Conservation (phyloP, 2,113 vertebrate genomes). For the Oncorhynchus masou region DNA sequence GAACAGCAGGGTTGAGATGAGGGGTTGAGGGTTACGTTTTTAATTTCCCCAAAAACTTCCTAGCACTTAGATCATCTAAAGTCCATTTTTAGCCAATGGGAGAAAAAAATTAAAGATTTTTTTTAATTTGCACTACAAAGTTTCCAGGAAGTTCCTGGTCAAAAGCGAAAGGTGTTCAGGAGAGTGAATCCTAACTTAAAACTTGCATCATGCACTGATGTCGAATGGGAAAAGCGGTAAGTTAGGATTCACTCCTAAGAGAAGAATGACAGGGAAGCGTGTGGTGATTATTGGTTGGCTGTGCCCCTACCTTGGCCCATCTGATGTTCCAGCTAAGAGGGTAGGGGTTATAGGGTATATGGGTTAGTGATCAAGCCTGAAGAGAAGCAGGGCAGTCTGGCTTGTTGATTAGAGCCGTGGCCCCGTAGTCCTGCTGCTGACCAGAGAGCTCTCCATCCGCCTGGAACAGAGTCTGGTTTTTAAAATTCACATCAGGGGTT, state of each 20-base stretch:
- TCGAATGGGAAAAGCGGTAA: too few relatives aligned
- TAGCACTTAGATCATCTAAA: too few relatives aligned
- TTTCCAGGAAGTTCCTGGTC: background rate
- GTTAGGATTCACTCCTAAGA: background rate
- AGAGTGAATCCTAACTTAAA: too few relatives aligned
- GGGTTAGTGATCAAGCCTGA: slow-evolving; percentile 55
- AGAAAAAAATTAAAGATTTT: too few relatives aligned
- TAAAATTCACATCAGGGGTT: background rate
- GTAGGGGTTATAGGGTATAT: slow-evolving; percentile 17
- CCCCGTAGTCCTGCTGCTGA: slow-evolving; percentile 59
- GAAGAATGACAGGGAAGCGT: slow-evolving; percentile 22
- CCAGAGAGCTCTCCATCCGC: slow-evolving; percentile 40
- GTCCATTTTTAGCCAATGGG: too few relatives aligned
- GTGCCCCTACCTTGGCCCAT: slow-evolving; percentile 63
- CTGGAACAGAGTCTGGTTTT: slow-evolving; percentile 64
- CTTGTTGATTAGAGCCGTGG: slow-evolving; percentile 50
- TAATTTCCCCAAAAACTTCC: too few relatives aligned
- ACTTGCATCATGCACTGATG: too few relatives aligned
- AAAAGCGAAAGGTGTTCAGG: background rate
- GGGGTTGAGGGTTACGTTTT: too few relatives aligned
- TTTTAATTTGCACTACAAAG: too few relatives aligned
- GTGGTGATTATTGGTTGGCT: slow-evolving; percentile 36
- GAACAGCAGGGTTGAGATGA: too few relatives aligned
- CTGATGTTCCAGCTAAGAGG: slow-evolving; percentile 47
- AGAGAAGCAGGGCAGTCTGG: slow-evolving; percentile 41